Evolutionary conservation across 2,113 vertebrate genomes (phyloP).

Genomic region (Leptobrachium leishanense): DNA sequence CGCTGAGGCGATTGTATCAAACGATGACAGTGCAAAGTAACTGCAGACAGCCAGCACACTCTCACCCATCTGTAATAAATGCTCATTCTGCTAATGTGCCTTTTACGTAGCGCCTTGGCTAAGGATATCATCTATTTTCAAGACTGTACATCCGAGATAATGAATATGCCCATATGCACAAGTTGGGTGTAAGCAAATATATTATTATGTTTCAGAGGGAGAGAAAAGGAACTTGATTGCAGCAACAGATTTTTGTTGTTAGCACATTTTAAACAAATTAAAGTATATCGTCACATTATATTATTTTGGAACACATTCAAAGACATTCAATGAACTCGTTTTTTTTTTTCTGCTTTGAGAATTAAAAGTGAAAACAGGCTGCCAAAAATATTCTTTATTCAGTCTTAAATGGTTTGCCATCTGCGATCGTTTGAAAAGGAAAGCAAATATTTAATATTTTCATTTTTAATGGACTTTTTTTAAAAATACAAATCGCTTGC

Average conservation of each 20-base stretch:
- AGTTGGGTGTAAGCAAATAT: background rate
- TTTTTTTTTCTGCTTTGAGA: background rate
- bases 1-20: no score
- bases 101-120: background rate
- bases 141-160: background rate
- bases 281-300: constrained; percentile 1
- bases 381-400: constrained; percentile 1
- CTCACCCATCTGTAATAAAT: no score
- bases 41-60: no score
- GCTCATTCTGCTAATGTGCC: background rate
- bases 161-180: constrained; percentile 3
- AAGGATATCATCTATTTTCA: constrained; percentile 3
- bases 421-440: constrained; percentile 2
- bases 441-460: background rate
- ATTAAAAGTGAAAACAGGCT: constrained; percentile 7
- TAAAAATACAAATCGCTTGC: no score
- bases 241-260: constrained; percentile 9
- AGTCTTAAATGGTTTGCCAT: constrained; percentile 23
- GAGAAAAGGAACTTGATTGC: background rate
- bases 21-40: no score
- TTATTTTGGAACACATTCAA: constrained; percentile 17
- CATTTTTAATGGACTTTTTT: constrained; percentile 3
- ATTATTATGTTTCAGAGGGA: background rate
- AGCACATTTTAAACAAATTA: constrained; percentile 16
- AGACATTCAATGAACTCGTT: background rate